Evolutionary conservation across 2,888 invertebrate species (phyloP).

Genomic region (Palloptera scutellata): DNA sequence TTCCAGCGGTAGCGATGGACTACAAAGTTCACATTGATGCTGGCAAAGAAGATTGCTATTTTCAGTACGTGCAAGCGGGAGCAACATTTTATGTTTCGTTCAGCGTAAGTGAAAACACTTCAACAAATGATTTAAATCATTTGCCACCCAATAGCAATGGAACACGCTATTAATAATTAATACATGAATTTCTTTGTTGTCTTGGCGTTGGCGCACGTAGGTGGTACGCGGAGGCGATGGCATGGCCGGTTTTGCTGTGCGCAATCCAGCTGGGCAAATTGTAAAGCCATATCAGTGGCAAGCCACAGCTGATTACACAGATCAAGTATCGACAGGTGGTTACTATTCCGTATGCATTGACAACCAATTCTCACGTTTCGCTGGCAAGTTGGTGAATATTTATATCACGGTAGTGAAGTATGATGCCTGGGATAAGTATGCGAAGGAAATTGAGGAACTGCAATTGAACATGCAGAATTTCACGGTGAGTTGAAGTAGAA

Average conservation of each 20-base stretch:
- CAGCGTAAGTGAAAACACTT: constrained; percentile 71
- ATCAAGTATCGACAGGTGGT: constrained; percentile 80
- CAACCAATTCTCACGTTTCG: constrained; percentile 91
- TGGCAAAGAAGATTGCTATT: constrained; percentile 95
- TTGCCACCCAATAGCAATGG: no score
- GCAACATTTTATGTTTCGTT: constrained; percentile 94
- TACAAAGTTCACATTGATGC: constrained; percentile 95
- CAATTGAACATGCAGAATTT: constrained; percentile 91
- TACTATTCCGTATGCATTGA: constrained; percentile 92
- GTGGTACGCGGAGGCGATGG: constrained; percentile 93
- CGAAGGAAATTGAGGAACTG: constrained; percentile 86
- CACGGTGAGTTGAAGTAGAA: no score
- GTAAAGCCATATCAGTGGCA: constrained; percentile 93
- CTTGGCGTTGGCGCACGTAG: constrained; percentile 63
- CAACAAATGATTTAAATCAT: no score
- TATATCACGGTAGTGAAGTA: constrained; percentile 91
- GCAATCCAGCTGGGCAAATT: constrained; percentile 83
- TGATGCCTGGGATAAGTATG: constrained; percentile 92
- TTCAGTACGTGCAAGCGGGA: constrained; percentile 89
- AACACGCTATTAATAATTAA: background rate
- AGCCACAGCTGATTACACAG: constrained; percentile 88
- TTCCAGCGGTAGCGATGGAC: constrained; percentile 94
- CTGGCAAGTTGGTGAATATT: constrained; percentile 86
- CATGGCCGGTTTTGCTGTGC: constrained; percentile 90
- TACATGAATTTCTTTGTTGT: background rate